These are phyloP conservation scores for Sciurus vulgaris DNA, from an alignment of 2,797 vertebrate species.

Conservation along the genomic window DNA sequence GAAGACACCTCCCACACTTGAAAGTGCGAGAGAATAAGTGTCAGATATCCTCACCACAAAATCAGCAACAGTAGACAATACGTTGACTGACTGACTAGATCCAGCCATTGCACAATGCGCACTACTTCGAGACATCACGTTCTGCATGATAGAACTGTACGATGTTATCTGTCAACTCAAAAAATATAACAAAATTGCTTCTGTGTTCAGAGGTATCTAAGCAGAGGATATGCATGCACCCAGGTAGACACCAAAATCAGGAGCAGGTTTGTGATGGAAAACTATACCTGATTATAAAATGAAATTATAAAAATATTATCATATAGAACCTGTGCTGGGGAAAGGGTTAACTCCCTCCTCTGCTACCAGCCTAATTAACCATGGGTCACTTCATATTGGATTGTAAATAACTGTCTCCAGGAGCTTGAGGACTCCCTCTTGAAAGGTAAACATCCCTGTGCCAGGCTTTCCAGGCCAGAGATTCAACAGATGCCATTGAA, in stretches of 20 bases:
- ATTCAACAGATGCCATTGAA: too few relatives aligned
- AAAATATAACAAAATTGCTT: slow-evolving; percentile 5
- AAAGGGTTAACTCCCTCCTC: too few relatives aligned
- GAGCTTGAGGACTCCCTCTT: too few relatives aligned
- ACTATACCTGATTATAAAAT: too few relatives aligned
- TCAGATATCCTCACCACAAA: neutral
- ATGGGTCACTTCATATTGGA: too few relatives aligned
- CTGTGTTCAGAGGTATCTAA: neutral
- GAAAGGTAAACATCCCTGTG: too few relatives aligned
- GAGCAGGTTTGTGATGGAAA: neutral
- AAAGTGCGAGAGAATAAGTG: neutral
- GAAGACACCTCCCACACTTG: neutral
- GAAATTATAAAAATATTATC: too few relatives aligned
- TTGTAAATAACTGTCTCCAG: too few relatives aligned
- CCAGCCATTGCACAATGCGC: neutral
- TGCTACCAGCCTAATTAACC: too few relatives aligned
- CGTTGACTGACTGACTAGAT: neutral
- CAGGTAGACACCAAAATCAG: neutral
- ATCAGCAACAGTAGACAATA: neutral
- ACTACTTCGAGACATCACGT: neutral
- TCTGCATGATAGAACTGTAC: neutral
- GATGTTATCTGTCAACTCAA: neutral
- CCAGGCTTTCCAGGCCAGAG: too few relatives aligned
- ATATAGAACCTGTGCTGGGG: too few relatives aligned
- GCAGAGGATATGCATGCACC: neutral